Conservation (phyloP, 37 sponge, comb jelly and placozoan species). For the Aplysina aerophoba region DNA sequence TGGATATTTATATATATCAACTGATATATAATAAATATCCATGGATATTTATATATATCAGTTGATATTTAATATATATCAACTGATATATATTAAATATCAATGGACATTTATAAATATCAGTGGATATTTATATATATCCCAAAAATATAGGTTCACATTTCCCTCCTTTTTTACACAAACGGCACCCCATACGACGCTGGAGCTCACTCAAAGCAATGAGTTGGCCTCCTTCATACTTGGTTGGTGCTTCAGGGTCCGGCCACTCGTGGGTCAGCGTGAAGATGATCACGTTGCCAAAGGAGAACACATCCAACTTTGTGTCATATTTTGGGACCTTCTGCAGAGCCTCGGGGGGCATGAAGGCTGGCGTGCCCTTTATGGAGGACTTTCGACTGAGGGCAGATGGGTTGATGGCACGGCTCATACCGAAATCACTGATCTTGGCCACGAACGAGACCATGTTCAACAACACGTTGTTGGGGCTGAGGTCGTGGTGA, state of each 20-base stretch:
- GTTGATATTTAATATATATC: too few species aligned
- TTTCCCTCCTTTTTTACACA: too few species aligned
- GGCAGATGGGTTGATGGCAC: neutral
- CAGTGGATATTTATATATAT: too few species aligned
- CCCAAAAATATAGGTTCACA: too few species aligned
- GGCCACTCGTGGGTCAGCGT: conserved; percentile 12
- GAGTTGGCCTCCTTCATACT: neutral
- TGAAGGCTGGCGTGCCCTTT: neutral
- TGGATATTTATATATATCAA: too few species aligned
- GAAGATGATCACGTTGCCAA: neutral
- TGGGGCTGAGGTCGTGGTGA: conserved; percentile 10
- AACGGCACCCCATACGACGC: neutral
- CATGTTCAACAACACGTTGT: conserved; percentile 5
- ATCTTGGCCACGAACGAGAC: neutral
- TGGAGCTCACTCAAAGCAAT: conserved; percentile 10
- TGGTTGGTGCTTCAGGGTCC: neutral
- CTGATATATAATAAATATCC: too few species aligned
- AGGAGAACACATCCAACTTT: conserved; percentile 21
- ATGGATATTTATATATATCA: too few species aligned
- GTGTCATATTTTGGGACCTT: neutral
- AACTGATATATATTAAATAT: too few species aligned
- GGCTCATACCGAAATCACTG: neutral
- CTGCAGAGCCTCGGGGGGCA: conserved; percentile 15
- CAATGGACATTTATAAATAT: too few species aligned
- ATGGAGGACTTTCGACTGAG: neutral